Evolutionary conservation across 2,797 vertebrate genomes (phyloP), one percentile per base, ranked within the genome.

Genomic region (Rhinatrema bivittatum): DNA sequence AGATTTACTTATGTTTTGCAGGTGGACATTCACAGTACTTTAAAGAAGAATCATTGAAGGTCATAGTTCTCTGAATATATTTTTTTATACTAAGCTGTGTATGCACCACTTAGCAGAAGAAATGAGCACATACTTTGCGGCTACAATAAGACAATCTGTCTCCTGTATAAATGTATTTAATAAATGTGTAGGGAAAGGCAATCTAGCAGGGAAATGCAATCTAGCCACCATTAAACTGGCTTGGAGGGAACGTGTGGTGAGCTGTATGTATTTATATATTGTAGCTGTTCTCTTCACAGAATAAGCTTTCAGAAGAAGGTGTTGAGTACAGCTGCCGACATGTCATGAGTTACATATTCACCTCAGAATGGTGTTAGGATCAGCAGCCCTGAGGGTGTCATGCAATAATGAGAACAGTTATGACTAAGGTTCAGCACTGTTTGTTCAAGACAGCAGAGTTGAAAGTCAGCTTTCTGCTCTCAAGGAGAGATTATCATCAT

Each of bases 381-480:
- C 64, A 64, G 41, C 46, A 47, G 49, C 49, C 55, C 54, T 31
- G 49, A 68, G 57, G 44, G 62, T 56, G 61, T 54, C 52, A 20
- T 65, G 46, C 16, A 18, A 49, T 64, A 68, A 68, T 68, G 62
- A 68, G 65, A 43, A 63, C 64, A 68, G 64, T 60, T 57, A 61
- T 62, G 61, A 59, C 50, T 64, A 61, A 56, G 60, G 41, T 52
- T 65, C 55, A 64, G 60, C 68, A 60, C 57, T 64, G 61, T 60
- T 55, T 59, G 24, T 47, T 56, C 4, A 4, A 56, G 52, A 59
- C 41, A 59, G 60, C 44, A 51, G 64, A 64, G 62, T 62, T 62
- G 60, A 59, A 68, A 61, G 54, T 55, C 55, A 68, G 65, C 68
- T 64, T 68, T 60, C 46, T 59, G 56, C n/a, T 56, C 57, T 32